Evolutionary conservation across 2,888 invertebrate species (phyloP).

Genomic region (Alentia gelatinosa): DNA sequence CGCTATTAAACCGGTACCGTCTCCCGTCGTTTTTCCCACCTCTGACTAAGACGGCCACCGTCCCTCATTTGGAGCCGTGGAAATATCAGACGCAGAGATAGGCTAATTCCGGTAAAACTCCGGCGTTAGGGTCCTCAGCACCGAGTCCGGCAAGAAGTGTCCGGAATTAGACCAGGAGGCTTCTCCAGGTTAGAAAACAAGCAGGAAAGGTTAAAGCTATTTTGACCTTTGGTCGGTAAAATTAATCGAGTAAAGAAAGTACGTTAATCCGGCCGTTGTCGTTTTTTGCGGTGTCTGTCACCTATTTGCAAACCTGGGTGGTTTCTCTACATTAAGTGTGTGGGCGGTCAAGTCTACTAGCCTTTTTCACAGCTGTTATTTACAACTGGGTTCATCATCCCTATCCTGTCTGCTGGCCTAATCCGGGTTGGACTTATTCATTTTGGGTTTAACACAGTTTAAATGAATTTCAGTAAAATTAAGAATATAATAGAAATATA

Average conservation of each 20-base stretch:
- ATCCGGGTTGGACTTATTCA: not conserved
- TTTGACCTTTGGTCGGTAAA: slow-evolving; percentile 18
- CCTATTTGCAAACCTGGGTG: slow-evolving; percentile 15
- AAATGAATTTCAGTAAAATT: too few relatives aligned
- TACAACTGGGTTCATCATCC: not conserved
- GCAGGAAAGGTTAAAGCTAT: not conserved
- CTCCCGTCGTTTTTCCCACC: not conserved
- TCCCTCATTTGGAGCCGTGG: not conserved
- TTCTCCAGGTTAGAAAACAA: not conserved
- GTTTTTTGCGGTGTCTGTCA: slow-evolving; percentile 6
- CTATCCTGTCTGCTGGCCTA: not conserved
- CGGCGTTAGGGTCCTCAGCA: too few relatives aligned
- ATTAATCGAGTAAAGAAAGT: not conserved
- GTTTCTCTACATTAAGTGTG: not conserved
- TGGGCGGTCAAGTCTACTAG: not conserved
- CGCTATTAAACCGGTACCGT: too few relatives aligned
- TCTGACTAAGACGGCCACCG: not conserved
- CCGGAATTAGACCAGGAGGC: too few relatives aligned
- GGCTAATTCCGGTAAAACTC: not conserved
- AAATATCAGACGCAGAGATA: not conserved
- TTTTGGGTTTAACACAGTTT: too few relatives aligned
- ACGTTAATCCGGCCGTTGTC: not conserved
- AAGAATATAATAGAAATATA: too few relatives aligned
- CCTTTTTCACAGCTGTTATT: not conserved
- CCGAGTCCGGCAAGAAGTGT: too few relatives aligned